Percentiles rank a stretch among this genome's conserved stretches.
These are phyloP conservation scores for Prochilodus magdalenae DNA, from an alignment of 2,113 vertebrate genomes.

Conservation along the genomic window DNA sequence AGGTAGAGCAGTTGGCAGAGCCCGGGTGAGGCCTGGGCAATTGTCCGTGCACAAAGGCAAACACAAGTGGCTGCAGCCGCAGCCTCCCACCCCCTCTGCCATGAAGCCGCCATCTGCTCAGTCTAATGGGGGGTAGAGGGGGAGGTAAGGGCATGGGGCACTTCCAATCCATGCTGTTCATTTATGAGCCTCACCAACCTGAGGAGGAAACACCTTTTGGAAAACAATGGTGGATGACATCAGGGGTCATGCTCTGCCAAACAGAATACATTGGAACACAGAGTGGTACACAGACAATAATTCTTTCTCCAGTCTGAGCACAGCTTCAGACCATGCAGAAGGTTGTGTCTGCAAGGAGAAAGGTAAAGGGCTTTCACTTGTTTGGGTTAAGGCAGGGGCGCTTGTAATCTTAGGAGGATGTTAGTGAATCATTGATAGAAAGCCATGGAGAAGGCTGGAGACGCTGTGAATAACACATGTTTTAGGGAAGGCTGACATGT, in stretches of 20 bases:
- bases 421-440: slow-evolving; percentile 71
- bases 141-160: slow-evolving; percentile 30
- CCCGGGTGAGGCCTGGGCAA: slow-evolving; percentile 42
- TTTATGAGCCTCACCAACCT: slow-evolving; percentile 15
- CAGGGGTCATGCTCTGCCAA: slow-evolving; percentile 44
- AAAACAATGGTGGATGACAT: slow-evolving; percentile 37
- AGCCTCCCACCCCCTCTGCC: slow-evolving; percentile 37
- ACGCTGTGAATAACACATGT: slow-evolving; percentile 55
- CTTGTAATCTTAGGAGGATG: slow-evolving; percentile 65
- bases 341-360: background rate
- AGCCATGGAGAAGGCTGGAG: slow-evolving; percentile 53
- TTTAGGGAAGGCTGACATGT: background rate
- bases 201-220: slow-evolving; percentile 42
- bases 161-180: slow-evolving; percentile 17
- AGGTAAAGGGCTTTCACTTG: slow-evolving; percentile 40
- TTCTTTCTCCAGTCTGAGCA: slow-evolving; percentile 15
- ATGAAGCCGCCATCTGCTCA: slow-evolving; percentile 59
- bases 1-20: slow-evolving; percentile 32
- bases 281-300: slow-evolving; percentile 35
- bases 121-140: slow-evolving; percentile 22
- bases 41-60: slow-evolving; percentile 48
- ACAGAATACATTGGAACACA: background rate
- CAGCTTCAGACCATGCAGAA: slow-evolving; percentile 27
- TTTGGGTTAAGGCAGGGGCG: slow-evolving; percentile 30
- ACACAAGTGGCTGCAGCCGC: slow-evolving; percentile 39